Conservation (phyloP, 2,797 vertebrate genomes). For the Bradypus variegatus region DNA sequence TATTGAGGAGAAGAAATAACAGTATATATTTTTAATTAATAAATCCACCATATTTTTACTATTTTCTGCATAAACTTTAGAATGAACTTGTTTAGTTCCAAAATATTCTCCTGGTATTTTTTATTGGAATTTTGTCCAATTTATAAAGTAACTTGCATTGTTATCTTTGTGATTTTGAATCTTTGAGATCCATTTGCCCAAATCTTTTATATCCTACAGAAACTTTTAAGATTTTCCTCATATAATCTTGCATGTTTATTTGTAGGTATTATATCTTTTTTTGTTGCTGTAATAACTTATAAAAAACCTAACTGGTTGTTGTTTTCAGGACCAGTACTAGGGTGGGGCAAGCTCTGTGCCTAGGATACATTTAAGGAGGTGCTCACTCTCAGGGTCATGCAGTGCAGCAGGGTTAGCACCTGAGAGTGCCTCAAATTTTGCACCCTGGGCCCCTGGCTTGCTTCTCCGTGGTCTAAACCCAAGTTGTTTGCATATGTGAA, state of each 20-base stretch:
- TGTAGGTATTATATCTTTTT: neutral
- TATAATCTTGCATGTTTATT: neutral
- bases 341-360: neutral
- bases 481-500: neutral
- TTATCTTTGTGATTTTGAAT: neutral
- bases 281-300: neutral
- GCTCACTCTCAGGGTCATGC: too few species aligned
- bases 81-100: constrained; percentile 1
- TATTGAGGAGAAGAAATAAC: constrained; percentile 4
- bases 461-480: neutral
- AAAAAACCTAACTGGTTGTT: neutral
- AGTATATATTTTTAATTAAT: neutral
- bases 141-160: neutral
- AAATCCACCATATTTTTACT: constrained; percentile 17
- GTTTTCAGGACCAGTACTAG: neutral
- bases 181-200: neutral
- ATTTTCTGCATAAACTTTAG: neutral
- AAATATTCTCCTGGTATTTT: neutral
- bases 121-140: constrained; percentile 9
- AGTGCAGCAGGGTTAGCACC: neutral
- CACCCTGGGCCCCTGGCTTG: neutral
- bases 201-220: neutral
- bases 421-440: neutral
- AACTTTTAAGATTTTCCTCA: neutral
- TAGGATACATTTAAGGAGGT: neutral